Percentiles rank a stretch among this genome's conserved stretches.
These are phyloP conservation scores for Apis florea DNA, from an alignment of 1,140 invertebrate genomes.

Conservation along the genomic window DNA sequence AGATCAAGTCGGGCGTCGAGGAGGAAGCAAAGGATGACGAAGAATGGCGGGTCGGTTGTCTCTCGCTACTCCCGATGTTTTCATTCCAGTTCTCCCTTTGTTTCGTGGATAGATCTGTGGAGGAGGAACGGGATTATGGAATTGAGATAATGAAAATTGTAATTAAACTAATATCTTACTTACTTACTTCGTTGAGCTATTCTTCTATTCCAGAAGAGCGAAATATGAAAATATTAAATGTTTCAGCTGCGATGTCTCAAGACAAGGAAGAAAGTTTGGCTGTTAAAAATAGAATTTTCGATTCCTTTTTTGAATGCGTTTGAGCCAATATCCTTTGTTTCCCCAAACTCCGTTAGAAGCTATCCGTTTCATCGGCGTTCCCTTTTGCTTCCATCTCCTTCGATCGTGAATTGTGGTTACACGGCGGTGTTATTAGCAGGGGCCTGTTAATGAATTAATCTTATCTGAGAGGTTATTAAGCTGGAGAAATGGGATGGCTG, in stretches of 20 bases:
- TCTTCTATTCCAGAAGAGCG: too few relatives aligned
- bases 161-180: too few relatives aligned
- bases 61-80: background rate
- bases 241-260: too few relatives aligned
- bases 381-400: background rate
- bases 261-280: too few relatives aligned
- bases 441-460: constrained; percentile 48
- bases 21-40: background rate
- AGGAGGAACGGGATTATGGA: too few relatives aligned
- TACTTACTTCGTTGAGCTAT: too few relatives aligned
- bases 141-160: too few relatives aligned
- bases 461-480: constrained; percentile 41
- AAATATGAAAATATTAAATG: too few relatives aligned
- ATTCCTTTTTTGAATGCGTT: too few relatives aligned
- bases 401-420: constrained; percentile 44
- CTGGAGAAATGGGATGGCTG: constrained; percentile 34
- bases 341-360: background rate
- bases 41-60: background rate
- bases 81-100: background rate
- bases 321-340: background rate
- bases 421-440: constrained; percentile 35
- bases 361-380: background rate
- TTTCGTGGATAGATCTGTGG: background rate
- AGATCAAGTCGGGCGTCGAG: background rate
- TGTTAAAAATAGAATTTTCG: too few relatives aligned